Evolutionary conservation across 2,113 vertebrate genomes (phyloP).

Genomic region (Menidia beryllina): DNA sequence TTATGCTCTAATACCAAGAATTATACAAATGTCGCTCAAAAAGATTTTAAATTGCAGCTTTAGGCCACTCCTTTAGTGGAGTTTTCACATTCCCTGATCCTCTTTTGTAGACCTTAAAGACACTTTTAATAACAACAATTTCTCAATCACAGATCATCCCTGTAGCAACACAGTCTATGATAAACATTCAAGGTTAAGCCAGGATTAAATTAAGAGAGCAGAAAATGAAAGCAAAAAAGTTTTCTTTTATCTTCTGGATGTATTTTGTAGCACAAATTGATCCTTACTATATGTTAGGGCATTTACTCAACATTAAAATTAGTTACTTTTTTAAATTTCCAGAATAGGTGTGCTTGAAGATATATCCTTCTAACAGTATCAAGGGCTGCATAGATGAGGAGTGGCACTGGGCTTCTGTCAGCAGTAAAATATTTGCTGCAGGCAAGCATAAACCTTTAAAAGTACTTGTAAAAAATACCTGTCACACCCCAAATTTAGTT

Average conservation of each 20-base stretch:
- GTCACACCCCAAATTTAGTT: constrained; percentile 25
- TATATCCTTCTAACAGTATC: background rate
- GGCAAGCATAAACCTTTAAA: constrained; percentile 16
- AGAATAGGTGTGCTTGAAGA: background rate
- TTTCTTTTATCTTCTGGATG: background rate
- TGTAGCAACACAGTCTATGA: too few species aligned
- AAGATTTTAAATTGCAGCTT: too few species aligned
- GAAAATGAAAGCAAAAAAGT: background rate
- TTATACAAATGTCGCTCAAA: background rate
- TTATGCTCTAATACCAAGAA: background rate
- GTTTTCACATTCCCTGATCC: background rate
- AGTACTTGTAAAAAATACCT: constrained; percentile 44
- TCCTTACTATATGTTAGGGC: too few species aligned
- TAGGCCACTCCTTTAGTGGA: too few species aligned
- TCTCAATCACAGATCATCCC: too few species aligned
- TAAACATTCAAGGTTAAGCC: too few species aligned
- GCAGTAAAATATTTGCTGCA: constrained; percentile 19
- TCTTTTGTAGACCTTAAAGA: background rate
- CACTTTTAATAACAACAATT: too few species aligned
- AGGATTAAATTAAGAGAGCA: too few species aligned
- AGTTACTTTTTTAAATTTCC: background rate
- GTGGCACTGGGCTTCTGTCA: constrained; percentile 20
- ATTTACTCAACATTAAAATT: too few species aligned
- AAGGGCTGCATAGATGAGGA: background rate
- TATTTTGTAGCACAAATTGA: too few species aligned